Base-by-base conservation (phyloP, 2,888 invertebrate species). In the Bombylius major region DNA sequence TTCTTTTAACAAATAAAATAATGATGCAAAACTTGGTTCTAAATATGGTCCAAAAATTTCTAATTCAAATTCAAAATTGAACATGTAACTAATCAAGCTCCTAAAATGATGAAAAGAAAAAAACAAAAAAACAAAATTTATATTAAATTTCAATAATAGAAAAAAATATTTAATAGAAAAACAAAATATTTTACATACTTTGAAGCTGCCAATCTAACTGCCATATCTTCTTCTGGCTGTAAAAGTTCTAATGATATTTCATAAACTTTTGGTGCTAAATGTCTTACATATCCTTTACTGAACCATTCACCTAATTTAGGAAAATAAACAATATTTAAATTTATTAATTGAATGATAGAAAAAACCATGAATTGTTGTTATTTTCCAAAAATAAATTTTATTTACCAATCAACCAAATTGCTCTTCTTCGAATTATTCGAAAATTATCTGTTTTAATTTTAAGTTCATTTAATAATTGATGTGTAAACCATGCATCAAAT, bases 401-500 rank as follows among this genome's bases (percentile, higher is more conserved):
- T n/a, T 45, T 55, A 58, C 84, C 90, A 65, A 90, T 84, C 47
- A 94, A 76, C 80, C 89, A 89, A 59, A 88, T 87, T n/a, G 90
- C 86, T 62, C 92, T 78, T 61, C 91, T 79, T 54, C 92, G 79
- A 50, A 94, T 83, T 60, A 94, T 87, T 66, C 88, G 81, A 67
- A 89, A 92, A 68, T 89, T 89, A 59, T 85, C 83, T 61, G 87
- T 87, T 67, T 85, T 86, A 31, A 89, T 81, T 69, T 87, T 85
- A 58, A 96, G 73, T 71, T 97, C 95, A 66, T 83, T 81, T 55
- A 87, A 79, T 52, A 97, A 74, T 45, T 89, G 86, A 47, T 83
- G 86, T 13, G 83, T 82, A 65, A 96, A 89, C 95, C 95, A 96
- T 64, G 86, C 81, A 71, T 96, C 92, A 72, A 96, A 96, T 72